Percentiles rank a stretch among this genome's conserved stretches.
phyloP scores from a whole-genome alignment of 2,888 invertebrate species.

The Leptinotarsa juncta region DNA sequence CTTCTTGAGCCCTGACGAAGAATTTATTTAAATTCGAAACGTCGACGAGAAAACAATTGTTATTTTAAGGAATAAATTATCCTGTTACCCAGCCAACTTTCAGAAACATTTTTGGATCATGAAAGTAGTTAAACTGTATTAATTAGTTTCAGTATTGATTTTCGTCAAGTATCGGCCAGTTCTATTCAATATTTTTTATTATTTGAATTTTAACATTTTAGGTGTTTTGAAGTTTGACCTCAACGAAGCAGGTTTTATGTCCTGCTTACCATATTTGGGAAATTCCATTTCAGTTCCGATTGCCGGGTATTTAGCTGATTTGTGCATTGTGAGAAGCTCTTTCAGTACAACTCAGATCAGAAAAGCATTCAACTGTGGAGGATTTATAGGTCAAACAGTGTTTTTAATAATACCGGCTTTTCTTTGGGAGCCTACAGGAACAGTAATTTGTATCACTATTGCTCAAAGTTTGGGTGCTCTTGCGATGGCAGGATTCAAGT shows the following conservation, averaged over 20 bases:
- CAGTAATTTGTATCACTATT: conserved; percentile 43
- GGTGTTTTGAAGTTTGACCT: conserved; percentile 80
- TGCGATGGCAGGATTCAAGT: conserved; percentile 47
- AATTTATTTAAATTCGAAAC: too few relatives aligned
- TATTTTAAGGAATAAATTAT: too few relatives aligned
- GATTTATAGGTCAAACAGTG: conserved; percentile 81
- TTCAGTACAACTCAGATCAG: conserved; percentile 80
- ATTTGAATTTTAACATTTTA: conserved; percentile 65
- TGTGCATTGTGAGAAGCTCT: conserved; percentile 73
- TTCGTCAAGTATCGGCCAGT: too few relatives aligned
- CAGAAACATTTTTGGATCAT: too few relatives aligned
- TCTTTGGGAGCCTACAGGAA: conserved; percentile 69
- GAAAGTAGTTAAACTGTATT: too few relatives aligned
- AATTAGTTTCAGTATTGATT: too few relatives aligned
- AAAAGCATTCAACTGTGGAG: conserved; percentile 76
- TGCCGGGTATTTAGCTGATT: conserved; percentile 87
- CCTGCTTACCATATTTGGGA: conserved; percentile 88
- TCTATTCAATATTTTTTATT: too few relatives aligned
- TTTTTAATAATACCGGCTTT: conserved; percentile 89
- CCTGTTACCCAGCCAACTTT: too few relatives aligned
- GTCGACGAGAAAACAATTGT: too few relatives aligned
- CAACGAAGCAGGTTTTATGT: conserved; percentile 83
- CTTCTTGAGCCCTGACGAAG: too few relatives aligned
- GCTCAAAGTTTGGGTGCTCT: conserved; percentile 45
- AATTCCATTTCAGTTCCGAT: conserved; percentile 85